phyloP scores from a whole-genome alignment of 2,113 vertebrate genomes.

The Emydocephalus ijimae region DNA sequence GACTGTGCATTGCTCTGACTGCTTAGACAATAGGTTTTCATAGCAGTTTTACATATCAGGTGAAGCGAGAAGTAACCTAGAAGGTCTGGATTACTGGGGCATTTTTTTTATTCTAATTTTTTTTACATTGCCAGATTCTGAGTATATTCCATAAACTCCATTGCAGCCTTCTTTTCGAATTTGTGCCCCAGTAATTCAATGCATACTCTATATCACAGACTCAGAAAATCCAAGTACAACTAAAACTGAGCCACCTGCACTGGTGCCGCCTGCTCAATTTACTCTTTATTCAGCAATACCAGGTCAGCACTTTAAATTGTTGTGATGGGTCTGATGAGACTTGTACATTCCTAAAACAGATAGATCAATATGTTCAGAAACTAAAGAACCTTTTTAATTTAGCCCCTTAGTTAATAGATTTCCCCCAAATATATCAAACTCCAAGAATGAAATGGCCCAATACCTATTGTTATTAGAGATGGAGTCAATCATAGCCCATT shows the following conservation, averaged over 20 bases:
- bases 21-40: background rate
- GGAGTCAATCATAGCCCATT: background rate
- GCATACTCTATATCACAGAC: background rate
- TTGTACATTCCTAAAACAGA: background rate
- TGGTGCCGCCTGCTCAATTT: background rate
- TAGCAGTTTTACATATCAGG: background rate
- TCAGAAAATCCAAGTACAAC: background rate
- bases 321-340: constrained; percentile 9
- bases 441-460: background rate
- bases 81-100: background rate
- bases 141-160: background rate
- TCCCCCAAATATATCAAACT: constrained; percentile 31
- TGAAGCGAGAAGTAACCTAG: background rate
- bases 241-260: background rate
- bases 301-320: background rate
- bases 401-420: constrained; percentile 15
- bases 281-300: rapidly evolving
- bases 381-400: background rate
- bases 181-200: background rate
- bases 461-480: background rate
- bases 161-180: background rate
- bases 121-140: background rate
- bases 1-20: background rate
- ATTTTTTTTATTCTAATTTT: background rate
- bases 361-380: constrained; percentile 5